Evolutionary conservation across 1,140 invertebrate genomes (phyloP), one percentile per base, ranked within the genome.

Genomic region (Panagrolaimus sp.): DNA sequence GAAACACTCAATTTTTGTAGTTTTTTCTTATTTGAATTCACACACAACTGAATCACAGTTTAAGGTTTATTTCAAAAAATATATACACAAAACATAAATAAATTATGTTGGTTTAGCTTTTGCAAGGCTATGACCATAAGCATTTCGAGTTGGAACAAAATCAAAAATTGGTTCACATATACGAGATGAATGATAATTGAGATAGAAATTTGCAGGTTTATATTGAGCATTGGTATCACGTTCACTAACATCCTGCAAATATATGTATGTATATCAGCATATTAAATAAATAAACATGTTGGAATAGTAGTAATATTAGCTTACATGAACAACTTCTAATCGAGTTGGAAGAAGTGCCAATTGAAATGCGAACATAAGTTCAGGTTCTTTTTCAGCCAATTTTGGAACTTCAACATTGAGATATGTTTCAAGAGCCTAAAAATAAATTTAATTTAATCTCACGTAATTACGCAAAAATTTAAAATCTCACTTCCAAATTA

Each of bases 111-210:
- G 32, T 38, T 38, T 38, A 38, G 32, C 32, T 38, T 38, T 38
- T 38, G 32, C 32, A 4, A 38, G 2, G 7, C 2, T 38, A 17
- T 28, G 52, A 28, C 52, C 52, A 58, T 58, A 58, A 1, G 52
- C 52, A 21, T 58, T 58, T 12, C 52, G 52, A 28, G 15, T 21
- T 21, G 52, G 52, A 58, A 58, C 28, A 28, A 58, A 58, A 58
- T 58, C 52, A 14, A 58, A 58, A 21, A 58, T 58, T 12, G 52
- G 52, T 10, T 58, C 52, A 58, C 17, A 12, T 12, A 58, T 26
- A 21, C 52, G 52, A 58, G 52, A 58, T 28, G 28, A 26, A 28
- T 58, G 52, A 28, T 26, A 58, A 28, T 58, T 58, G n/a, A 58
- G 28, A 28, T 26, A 58, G 8, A 58, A 58, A n/a, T 58, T 58